Evolutionary conservation across 64 coral and sea anemone species (phyloP).

Genomic region (Montipora efflorescens): DNA sequence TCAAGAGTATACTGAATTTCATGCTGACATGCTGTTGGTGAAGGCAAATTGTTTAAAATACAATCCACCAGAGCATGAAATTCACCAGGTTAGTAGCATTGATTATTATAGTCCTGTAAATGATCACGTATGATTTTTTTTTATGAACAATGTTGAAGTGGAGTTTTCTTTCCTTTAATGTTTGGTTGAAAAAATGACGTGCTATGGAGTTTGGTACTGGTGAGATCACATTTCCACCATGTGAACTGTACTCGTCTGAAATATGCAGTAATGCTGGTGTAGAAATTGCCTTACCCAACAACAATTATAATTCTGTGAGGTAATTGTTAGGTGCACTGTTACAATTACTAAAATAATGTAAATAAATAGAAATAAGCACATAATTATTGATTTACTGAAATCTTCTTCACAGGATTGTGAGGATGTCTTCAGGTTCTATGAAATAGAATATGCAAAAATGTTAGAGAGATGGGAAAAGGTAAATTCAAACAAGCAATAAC

Average conservation of each 20-base stretch:
- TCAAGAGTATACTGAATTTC: conserved; percentile 78
- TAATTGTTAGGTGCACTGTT: too few species aligned
- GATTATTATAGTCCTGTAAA: background rate
- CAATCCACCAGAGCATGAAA: conserved; percentile 94
- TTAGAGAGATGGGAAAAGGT: conserved; percentile 99
- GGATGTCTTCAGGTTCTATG: conserved; percentile 95
- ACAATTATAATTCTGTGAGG: too few species aligned
- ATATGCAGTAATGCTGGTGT: too few species aligned
- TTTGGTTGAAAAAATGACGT: too few species aligned
- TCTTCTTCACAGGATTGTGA: conserved; percentile 86
- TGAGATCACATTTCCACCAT: too few species aligned
- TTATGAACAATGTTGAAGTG: too few species aligned
- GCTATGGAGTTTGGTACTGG: too few species aligned
- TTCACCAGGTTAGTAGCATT: conserved; percentile 73
- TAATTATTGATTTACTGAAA: background rate
- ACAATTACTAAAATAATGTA: too few species aligned
- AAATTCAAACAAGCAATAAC: background rate
- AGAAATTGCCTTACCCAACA: too few species aligned
- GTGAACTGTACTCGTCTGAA: too few species aligned
- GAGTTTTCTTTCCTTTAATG: too few species aligned
- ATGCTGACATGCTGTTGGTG: conserved; percentile 90
- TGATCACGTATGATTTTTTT: background rate
- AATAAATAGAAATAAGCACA: background rate
- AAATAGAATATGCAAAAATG: conserved; percentile 92
- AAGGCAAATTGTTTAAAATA: conserved; percentile 95